Evolutionary conservation across 2,797 vertebrate genomes (phyloP).

Genomic region (Diglossa cyanea): DNA sequence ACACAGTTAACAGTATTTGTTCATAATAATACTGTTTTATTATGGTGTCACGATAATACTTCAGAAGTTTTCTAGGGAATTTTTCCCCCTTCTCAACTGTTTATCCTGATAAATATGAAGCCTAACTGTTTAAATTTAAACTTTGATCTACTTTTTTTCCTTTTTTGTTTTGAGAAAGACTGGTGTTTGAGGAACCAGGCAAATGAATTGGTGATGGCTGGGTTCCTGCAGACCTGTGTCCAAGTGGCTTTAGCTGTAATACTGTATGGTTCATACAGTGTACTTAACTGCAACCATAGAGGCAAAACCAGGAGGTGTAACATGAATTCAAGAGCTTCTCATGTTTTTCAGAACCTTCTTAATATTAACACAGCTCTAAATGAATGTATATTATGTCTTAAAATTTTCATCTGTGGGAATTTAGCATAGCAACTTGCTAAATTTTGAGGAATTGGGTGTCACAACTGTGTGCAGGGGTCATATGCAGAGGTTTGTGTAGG

Average conservation of each 20-base stretch:
- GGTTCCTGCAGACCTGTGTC: neutral
- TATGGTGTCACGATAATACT: neutral
- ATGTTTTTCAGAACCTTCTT: neutral
- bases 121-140: neutral
- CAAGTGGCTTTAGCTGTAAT: neutral
- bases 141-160: neutral
- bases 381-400: neutral
- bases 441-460: neutral
- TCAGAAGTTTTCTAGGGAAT: neutral
- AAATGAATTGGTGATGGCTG: neutral
- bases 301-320: neutral
- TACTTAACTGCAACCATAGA: neutral
- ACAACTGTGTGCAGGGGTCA: fast-evolving
- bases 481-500: neutral
- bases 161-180: neutral
- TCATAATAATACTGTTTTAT: neutral
- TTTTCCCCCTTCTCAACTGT: neutral
- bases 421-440: neutral
- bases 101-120: neutral
- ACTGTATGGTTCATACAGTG: fast-evolving
- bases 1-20: neutral
- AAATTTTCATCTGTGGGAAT: neutral
- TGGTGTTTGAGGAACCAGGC: neutral
- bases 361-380: neutral
- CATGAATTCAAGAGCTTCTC: neutral